A percentile compares a stretch with the other conserved stretches of the same genome.
These are phyloP conservation scores for Sminthurides aquaticus DNA, from an alignment of 2,888 invertebrate genomes.

Conservation along the genomic window DNA sequence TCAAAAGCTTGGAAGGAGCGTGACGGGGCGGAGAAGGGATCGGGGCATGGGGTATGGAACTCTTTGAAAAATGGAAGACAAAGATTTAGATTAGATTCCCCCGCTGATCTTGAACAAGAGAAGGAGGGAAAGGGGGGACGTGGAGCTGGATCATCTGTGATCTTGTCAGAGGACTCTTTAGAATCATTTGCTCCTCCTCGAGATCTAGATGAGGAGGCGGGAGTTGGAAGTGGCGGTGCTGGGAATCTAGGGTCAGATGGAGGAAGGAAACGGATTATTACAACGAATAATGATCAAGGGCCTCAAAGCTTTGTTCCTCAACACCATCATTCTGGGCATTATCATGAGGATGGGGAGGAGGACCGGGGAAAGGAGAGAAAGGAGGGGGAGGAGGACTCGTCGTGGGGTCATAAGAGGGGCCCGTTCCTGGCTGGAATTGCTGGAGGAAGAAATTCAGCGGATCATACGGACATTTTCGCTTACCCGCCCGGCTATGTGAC, in stretches of 20 bases:
- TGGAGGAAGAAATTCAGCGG: background rate
- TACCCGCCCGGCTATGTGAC: background rate
- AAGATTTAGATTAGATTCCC: background rate
- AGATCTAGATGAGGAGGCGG: background rate
- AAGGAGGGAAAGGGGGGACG: background rate
- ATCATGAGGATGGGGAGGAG: background rate
- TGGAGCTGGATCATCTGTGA: background rate
- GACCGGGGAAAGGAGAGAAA: constrained; percentile 3
- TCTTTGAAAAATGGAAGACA: background rate
- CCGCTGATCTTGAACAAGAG: background rate
- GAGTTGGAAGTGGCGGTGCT: too few relatives aligned
- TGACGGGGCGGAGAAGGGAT: background rate
- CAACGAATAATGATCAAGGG: too few relatives aligned
- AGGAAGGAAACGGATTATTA: background rate
- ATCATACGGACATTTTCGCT: background rate
- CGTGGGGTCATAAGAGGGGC: background rate
- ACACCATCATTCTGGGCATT: background rate
- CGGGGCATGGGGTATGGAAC: background rate
- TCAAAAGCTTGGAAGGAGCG: background rate
- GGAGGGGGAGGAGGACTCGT: background rate
- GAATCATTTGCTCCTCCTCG: background rate
- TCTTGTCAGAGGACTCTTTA: background rate
- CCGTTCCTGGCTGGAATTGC: background rate
- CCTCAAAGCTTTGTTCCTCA: too few relatives aligned
- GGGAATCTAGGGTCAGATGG: background rate